phyloP scores from a whole-genome alignment of 2,113 vertebrate genomes.

The Myotis lucifugus region DNA sequence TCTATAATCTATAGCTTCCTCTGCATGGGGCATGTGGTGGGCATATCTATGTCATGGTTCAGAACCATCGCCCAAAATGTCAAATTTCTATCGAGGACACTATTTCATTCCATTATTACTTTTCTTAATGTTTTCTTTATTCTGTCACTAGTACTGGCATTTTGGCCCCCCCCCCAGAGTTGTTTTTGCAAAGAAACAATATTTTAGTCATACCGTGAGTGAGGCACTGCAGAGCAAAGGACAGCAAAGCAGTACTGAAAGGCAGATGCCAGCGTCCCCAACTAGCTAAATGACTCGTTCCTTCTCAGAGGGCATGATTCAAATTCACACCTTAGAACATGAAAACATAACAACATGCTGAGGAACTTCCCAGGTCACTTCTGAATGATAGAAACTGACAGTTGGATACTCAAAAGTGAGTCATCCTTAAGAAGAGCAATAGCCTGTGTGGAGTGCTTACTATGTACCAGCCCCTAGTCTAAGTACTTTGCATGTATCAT shows the following conservation, averaged over 20 bases:
- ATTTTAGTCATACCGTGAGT: conserved; percentile 27
- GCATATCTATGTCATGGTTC: neutral
- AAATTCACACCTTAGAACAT: neutral
- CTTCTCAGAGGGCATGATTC: conserved; percentile 18
- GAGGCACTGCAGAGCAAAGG: neutral
- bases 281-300: conserved; percentile 58
- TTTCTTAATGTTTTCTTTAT: conserved; percentile 42
- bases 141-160: neutral
- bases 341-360: neutral
- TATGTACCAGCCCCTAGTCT: neutral
- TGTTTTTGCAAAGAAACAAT: conserved; percentile 65
- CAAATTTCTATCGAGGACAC: neutral
- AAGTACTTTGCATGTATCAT: neutral
- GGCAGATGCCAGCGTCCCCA: neutral
- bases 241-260: neutral
- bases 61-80: neutral
- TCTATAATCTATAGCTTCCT: neutral
- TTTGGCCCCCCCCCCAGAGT: neutral
- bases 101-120: neutral
- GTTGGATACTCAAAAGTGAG: neutral
- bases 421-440: neutral
- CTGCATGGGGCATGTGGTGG: neutral
- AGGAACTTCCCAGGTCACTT: conserved; percentile 51
- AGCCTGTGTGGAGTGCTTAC: neutral
- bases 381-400: conserved; percentile 10